Evolutionary conservation across 2,113 vertebrate species (phyloP).

Genomic region (Myotis yumanensis): DNA sequence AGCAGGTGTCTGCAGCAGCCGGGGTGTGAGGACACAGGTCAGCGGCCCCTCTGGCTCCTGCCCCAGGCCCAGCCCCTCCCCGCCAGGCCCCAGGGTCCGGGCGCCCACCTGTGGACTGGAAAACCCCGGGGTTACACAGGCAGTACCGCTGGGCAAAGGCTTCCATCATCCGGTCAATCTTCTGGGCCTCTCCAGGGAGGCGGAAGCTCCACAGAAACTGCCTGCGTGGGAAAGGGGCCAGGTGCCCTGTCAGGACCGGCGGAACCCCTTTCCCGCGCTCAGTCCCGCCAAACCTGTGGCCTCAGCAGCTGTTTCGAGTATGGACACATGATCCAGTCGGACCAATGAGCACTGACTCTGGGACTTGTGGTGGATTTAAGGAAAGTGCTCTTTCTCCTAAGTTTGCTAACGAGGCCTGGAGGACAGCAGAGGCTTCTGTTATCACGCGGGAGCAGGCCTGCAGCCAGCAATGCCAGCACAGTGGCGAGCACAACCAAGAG

Average conservation of each 20-base stretch:
- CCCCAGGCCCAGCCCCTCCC: not conserved
- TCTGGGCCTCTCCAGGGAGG: conserved; percentile 94
- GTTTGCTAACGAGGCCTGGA: not conserved
- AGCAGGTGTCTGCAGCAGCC: conserved; percentile 89
- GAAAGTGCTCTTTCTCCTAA: not conserved
- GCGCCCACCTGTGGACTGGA: conserved; percentile 90
- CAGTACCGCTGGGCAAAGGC: conserved; percentile 94
- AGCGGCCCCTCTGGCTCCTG: accelerated
- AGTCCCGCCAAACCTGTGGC: not conserved
- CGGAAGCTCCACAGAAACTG: conserved; percentile 97
- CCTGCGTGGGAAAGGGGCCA: conserved; percentile 69
- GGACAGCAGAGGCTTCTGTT: not conserved
- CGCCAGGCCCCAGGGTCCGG: not conserved
- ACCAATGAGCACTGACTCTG: not conserved
- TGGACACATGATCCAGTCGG: not conserved
- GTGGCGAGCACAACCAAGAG: not conserved
- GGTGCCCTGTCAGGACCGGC: not conserved
- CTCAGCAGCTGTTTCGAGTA: no score
- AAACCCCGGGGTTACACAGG: conserved; percentile 92
- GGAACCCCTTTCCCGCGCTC: not conserved
- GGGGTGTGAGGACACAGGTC: accelerated
- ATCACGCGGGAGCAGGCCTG: not conserved
- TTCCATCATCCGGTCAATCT: conserved; percentile 97
- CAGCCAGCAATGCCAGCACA: not conserved
- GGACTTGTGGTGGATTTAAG: accelerated